Evolutionary conservation across 1,140 invertebrate species (phyloP).

Genomic region (Orchesella cincta): DNA sequence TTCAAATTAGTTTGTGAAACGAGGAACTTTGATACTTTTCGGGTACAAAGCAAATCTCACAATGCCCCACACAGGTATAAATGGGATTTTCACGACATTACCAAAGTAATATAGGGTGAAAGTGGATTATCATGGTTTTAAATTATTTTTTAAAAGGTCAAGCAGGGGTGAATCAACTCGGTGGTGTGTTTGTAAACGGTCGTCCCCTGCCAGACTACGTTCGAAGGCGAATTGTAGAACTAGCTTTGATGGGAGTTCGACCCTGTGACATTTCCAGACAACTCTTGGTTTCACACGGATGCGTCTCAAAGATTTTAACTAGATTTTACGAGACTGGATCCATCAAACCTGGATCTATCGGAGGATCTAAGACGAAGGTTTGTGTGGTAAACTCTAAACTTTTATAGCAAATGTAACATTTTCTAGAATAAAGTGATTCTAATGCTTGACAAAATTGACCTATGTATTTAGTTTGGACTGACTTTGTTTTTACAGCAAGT

Average conservation of each 20-base stretch:
- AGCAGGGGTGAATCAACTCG: constrained; percentile 92
- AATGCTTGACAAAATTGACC: background rate
- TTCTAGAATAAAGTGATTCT: background rate
- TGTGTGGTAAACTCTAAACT: constrained; percentile 45
- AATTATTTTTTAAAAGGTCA: constrained; percentile 67
- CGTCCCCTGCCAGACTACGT: constrained; percentile 90
- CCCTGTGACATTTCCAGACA: constrained; percentile 95
- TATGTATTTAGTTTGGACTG: no score
- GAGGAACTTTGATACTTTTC: constrained; percentile 3
- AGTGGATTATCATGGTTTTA: constrained; percentile 6
- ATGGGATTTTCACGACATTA: background rate
- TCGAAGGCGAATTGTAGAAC: constrained; percentile 87
- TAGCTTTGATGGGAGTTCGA: constrained; percentile 85
- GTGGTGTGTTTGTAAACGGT: constrained; percentile 94
- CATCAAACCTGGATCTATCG: constrained; percentile 86
- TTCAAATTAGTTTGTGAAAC: background rate
- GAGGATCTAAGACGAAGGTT: constrained; percentile 88
- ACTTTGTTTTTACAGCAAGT: constrained; percentile 81
- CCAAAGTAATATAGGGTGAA: background rate
- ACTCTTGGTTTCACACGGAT: constrained; percentile 91
- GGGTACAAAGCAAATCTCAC: constrained; percentile 6
- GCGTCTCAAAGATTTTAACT: constrained; percentile 95
- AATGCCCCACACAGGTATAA: constrained; percentile 47
- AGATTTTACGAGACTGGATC: constrained; percentile 94
- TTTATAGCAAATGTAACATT: background rate